Conservation (phyloP, 2,888 invertebrate genomes). For the Drosophila villosipedis region DNA sequence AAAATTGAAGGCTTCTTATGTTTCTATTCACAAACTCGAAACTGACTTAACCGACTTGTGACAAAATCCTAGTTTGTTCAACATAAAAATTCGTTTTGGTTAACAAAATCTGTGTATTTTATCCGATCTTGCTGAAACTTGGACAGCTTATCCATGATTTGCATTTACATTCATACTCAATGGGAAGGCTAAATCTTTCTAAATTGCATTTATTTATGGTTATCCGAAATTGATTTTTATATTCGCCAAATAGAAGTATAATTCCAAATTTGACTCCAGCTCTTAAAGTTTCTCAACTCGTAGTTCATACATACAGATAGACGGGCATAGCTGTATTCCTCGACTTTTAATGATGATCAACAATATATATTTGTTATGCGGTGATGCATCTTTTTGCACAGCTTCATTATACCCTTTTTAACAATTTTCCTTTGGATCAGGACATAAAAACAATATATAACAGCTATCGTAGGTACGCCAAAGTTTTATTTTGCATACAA, state of each 20-base stretch:
- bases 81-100: background rate
- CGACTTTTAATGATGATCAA: background rate
- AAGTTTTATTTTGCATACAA: background rate
- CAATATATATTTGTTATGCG: background rate
- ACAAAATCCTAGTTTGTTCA: background rate
- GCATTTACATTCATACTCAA: background rate
- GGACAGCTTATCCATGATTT: background rate
- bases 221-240: background rate
- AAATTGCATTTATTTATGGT: background rate
- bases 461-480: background rate
- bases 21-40: background rate
- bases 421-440: background rate
- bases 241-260: background rate
- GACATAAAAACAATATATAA: background rate
- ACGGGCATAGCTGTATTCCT: background rate
- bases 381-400: background rate
- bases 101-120: background rate
- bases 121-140: background rate
- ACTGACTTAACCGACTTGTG: background rate
- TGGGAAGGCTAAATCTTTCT: background rate
- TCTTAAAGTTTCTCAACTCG: background rate
- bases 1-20: background rate
- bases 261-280: too few species aligned
- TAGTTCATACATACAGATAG: background rate
- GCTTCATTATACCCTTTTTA: background rate